These are phyloP conservation scores for Otolemur crassicaudatus DNA, from an alignment of 2,797 vertebrate species.

Conservation along the genomic window DNA sequence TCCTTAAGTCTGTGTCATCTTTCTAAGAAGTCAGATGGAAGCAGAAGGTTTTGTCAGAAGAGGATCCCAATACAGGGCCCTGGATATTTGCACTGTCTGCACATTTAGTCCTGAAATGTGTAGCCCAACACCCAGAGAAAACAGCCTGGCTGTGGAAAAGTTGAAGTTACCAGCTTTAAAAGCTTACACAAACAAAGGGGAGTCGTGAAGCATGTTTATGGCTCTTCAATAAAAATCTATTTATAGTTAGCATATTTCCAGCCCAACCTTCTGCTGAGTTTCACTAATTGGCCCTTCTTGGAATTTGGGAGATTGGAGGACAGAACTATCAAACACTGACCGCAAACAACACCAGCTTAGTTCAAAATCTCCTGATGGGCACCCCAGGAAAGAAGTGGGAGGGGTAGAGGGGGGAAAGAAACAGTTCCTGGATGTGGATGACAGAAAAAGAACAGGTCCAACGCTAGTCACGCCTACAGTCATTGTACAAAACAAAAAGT, in stretches of 20 bases:
- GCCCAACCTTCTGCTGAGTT: background rate
- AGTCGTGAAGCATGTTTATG: conserved; percentile 27
- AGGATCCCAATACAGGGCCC: background rate
- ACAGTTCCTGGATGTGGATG: background rate
- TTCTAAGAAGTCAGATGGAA: conserved; percentile 68
- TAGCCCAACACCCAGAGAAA: conserved; percentile 38
- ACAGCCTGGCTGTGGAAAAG: conserved; percentile 48
- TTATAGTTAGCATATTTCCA: conserved; percentile 45
- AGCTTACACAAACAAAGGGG: conserved; percentile 47
- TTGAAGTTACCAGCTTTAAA: conserved; percentile 37
- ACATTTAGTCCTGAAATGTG: conserved; percentile 36
- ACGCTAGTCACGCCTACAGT: background rate
- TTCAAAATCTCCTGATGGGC: background rate
- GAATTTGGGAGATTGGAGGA: conserved; percentile 16
- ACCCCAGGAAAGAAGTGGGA: background rate
- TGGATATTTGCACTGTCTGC: background rate
- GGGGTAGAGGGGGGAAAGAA: background rate
- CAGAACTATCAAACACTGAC: background rate
- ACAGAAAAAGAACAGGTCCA: background rate
- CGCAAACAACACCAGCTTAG: background rate
- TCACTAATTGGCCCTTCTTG: conserved; percentile 53
- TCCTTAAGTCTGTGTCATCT: conserved; percentile 50
- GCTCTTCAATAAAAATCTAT: background rate
- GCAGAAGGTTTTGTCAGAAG: conserved; percentile 38
- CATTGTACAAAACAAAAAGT: conserved; percentile 1